Conservation (phyloP, 2,113 vertebrate species). For the Caranx ignobilis region DNA sequence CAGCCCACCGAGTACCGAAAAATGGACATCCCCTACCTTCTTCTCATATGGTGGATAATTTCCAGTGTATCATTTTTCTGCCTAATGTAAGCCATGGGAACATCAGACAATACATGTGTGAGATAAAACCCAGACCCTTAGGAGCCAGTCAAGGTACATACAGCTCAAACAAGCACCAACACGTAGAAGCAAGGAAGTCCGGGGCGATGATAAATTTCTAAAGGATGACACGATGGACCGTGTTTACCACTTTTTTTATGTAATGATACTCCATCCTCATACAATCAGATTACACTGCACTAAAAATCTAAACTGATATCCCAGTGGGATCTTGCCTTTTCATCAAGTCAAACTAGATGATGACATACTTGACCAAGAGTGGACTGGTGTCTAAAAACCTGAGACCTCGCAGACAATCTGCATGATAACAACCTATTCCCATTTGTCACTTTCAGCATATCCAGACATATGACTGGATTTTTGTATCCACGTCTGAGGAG, state of each 20-base stretch:
- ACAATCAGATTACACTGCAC: slow-evolving; percentile 13
- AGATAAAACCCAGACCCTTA: slow-evolving; percentile 61
- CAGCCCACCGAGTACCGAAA: not conserved
- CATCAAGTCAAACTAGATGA: slow-evolving; percentile 4
- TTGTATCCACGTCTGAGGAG: slow-evolving; percentile 41
- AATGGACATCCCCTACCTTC: slow-evolving; percentile 17
- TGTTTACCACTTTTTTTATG: slow-evolving; percentile 23
- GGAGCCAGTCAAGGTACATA: slow-evolving; percentile 59
- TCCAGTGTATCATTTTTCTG: slow-evolving; percentile 24
- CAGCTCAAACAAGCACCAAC: slow-evolving; percentile 44
- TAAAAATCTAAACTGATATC: slow-evolving; percentile 18
- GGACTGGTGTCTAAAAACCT: slow-evolving; percentile 39
- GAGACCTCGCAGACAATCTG: slow-evolving; percentile 37
- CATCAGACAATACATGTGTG: slow-evolving; percentile 41
- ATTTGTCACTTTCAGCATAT: slow-evolving; percentile 42
- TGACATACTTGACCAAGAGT: slow-evolving; percentile 4
- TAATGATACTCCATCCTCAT: slow-evolving; percentile 10
- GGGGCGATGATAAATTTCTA: slow-evolving; percentile 13
- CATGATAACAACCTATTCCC: slow-evolving; percentile 39
- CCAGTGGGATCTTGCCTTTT: not conserved
- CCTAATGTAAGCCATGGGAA: slow-evolving; percentile 31
- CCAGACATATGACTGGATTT: slow-evolving; percentile 51
- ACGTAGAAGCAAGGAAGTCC: slow-evolving; percentile 30
- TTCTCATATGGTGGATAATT: slow-evolving; percentile 30
- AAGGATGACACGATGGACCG: slow-evolving; percentile 12